Evolutionary conservation across 2,797 vertebrate species (phyloP).

Genomic region (Parambassis ranga): DNA sequence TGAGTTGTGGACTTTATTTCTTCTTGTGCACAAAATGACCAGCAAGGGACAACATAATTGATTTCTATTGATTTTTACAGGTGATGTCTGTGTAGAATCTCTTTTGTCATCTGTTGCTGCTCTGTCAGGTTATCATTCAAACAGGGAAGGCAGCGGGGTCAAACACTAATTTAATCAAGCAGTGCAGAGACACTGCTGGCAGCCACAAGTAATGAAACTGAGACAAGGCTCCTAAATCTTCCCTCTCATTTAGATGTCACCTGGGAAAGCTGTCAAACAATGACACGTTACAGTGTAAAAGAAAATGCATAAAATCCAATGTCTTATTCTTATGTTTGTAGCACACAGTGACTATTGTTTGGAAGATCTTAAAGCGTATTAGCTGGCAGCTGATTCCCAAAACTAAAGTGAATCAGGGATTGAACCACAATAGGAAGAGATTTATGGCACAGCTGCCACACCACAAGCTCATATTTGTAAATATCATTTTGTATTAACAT

Average conservation of each 20-base stretch:
- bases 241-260: constrained; percentile 41
- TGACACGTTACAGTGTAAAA: constrained; percentile 30
- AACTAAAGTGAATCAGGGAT: neutral
- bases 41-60: neutral
- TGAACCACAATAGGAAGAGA: neutral
- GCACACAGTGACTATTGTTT: neutral
- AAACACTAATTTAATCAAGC: constrained; percentile 35
- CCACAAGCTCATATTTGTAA: neutral
- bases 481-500: neutral
- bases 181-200: constrained; percentile 30
- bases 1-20: neutral
- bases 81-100: neutral
- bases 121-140: constrained; percentile 26
- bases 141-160: neutral
- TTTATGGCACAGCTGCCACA: neutral
- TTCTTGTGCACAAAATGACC: neutral
- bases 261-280: constrained; percentile 29
- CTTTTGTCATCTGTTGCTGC: constrained; percentile 5
- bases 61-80: neutral
- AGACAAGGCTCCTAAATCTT: constrained; percentile 50
- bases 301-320: constrained; percentile 39
- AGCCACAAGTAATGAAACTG: constrained; percentile 57
- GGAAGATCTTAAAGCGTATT: constrained; percentile 18
- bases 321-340: constrained; percentile 10
- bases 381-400: neutral